Evolutionary conservation across 2,113 vertebrate species (phyloP).

Genomic region (Nicator chloris): DNA sequence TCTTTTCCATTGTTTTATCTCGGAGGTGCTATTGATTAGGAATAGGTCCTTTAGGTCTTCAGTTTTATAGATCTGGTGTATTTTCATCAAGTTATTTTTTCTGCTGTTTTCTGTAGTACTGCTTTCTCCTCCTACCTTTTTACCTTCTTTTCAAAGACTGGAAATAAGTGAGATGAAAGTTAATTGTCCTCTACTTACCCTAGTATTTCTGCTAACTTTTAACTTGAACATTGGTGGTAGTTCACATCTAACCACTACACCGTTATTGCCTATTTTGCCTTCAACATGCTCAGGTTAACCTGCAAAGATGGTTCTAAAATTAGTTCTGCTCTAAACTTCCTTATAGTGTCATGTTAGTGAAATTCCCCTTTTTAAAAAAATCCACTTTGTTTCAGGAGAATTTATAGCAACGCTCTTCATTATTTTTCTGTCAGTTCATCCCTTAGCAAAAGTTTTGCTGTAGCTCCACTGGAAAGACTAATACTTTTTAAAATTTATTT

Average conservation of each 20-base stretch:
- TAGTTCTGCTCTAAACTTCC: not conserved
- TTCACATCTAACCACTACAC: not conserved
- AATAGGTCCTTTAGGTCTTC: not conserved
- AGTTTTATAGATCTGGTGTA: not conserved
- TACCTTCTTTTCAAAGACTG: not conserved
- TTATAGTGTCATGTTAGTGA: not conserved
- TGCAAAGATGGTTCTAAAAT: not conserved
- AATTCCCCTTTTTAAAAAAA: not conserved
- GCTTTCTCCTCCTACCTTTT: not conserved
- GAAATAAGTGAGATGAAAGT: not conserved
- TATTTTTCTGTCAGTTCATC: slow-evolving; percentile 3
- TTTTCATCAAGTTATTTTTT: not conserved
- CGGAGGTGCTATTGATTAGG: not conserved
- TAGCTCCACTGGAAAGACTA: not conserved
- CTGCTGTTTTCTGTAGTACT: not conserved
- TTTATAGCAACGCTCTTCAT: not conserved
- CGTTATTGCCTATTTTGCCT: not conserved
- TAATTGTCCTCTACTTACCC: not conserved
- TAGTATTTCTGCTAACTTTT: not conserved
- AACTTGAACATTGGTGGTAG: not conserved
- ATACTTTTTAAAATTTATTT: not conserved
- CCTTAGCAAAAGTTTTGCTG: not conserved
- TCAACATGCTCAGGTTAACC: not conserved
- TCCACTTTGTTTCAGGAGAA: not conserved
- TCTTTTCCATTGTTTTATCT: not conserved